These are phyloP conservation scores for Tiaroga cobitis DNA, from an alignment of 2,797 vertebrate genomes.

Conservation along the genomic window DNA sequence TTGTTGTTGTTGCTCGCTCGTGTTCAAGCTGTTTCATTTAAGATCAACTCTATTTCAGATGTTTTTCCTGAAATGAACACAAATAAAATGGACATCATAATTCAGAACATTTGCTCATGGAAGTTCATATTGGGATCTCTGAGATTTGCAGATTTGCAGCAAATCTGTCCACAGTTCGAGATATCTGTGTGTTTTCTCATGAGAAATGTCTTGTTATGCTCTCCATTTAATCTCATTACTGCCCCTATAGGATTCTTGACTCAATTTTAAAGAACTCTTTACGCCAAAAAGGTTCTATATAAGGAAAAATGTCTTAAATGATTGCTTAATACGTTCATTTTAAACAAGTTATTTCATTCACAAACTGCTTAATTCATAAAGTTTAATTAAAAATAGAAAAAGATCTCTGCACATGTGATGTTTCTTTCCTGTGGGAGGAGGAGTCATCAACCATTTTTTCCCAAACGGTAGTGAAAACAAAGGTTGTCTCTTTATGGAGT, in stretches of 20 bases:
- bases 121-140: too few species aligned
- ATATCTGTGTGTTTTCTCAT: not conserved
- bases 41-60: not conserved
- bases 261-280: too few species aligned
- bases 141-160: not conserved
- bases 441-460: conserved; percentile 19
- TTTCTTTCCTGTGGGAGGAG: conserved; percentile 23
- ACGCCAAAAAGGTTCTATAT: not conserved
- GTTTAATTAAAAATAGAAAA: not conserved
- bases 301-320: not conserved
- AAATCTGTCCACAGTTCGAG: not conserved
- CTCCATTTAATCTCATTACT: not conserved
- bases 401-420: conserved; percentile 12
- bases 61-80: not conserved
- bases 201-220: not conserved
- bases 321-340: not conserved
- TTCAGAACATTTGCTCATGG: not conserved
- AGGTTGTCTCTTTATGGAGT: conserved; percentile 51
- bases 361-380: not conserved
- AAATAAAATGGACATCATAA: not conserved
- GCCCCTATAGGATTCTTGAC: too few species aligned
- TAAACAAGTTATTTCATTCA: not conserved
- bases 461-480: conserved; percentile 63
- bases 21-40: not conserved
- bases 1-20: not conserved